These are phyloP conservation scores for Phaethornis superciliosus DNA, from an alignment of 2,113 vertebrate genomes.

Conservation along the genomic window DNA sequence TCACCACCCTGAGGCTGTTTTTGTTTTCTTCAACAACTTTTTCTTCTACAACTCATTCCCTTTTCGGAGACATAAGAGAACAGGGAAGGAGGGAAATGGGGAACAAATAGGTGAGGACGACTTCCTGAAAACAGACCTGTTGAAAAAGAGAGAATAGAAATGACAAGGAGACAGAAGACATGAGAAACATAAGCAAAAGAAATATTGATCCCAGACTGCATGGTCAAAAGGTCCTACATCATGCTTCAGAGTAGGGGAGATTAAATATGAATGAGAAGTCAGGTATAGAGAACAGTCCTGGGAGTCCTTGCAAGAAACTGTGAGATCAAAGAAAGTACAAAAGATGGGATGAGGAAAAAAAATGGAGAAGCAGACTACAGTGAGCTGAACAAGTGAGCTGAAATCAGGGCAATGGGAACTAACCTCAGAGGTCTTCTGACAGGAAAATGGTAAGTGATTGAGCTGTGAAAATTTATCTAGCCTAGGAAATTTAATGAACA, in stretches of 20 bases:
- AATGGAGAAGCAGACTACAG: not conserved
- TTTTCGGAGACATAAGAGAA: not conserved
- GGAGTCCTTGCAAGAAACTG: not conserved
- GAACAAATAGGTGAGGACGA: not conserved
- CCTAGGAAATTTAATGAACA: not conserved
- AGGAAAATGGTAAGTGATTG: not conserved
- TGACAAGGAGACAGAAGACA: not conserved
- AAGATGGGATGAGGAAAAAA: not conserved
- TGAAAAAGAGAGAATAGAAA: not conserved
- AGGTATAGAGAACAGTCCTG: not conserved
- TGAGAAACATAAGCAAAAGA: not conserved
- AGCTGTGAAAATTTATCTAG: not conserved
- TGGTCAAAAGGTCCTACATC: not conserved
- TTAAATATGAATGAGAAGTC: not conserved
- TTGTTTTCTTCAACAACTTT: not conserved
- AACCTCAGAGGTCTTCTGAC: not conserved
- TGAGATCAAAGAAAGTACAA: not conserved
- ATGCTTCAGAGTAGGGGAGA: not conserved
- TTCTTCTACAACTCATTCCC: not conserved
- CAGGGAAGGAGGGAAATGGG: not conserved
- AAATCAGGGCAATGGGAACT: not conserved
- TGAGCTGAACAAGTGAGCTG: not conserved
- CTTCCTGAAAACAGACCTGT: not conserved
- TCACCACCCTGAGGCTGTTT: not conserved
- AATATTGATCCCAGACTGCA: not conserved